Evolutionary conservation across 1,140 invertebrate species (phyloP).

Genomic region (Colletes latitarsis): DNA sequence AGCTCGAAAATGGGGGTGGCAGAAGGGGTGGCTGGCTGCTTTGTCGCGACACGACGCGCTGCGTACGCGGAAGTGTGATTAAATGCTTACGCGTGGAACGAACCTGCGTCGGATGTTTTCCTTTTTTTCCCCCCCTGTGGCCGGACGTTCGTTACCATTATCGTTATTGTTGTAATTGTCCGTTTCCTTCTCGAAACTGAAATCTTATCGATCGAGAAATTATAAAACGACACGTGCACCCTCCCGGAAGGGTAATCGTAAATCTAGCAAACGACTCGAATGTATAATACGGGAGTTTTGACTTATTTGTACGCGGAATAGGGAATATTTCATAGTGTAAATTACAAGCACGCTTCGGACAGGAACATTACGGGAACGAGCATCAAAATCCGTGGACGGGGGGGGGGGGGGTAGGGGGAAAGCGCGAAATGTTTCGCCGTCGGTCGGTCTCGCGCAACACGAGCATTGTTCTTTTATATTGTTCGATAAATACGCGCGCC

Average conservation of each 20-base stretch:
- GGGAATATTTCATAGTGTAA: no score
- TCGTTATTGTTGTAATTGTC: not conserved
- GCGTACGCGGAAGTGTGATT: constrained; percentile 29
- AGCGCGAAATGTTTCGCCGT: not conserved
- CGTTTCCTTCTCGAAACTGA: not conserved
- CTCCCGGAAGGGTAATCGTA: no score
- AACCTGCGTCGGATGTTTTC: not conserved
- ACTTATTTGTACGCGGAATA: no score
- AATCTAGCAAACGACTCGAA: no score
- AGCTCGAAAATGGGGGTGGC: constrained; percentile 18
- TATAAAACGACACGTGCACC: no score
- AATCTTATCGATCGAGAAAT: no score
- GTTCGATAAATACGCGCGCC: constrained; percentile 17
- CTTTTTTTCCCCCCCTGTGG: not conserved
- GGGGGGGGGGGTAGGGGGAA: not conserved
- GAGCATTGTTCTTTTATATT: constrained; percentile 10
- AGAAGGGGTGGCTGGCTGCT: not conserved
- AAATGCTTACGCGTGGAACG: constrained; percentile 35
- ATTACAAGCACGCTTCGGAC: no score
- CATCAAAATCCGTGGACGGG: no score
- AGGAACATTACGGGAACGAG: no score
- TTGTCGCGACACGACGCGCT: no score
- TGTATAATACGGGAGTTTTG: no score
- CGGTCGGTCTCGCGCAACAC: not conserved
- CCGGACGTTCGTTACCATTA: constrained; percentile 9